Evolutionary conservation across 64 coral and sea anemone genomes (phyloP).

Genomic region (Platygyra sinensis): DNA sequence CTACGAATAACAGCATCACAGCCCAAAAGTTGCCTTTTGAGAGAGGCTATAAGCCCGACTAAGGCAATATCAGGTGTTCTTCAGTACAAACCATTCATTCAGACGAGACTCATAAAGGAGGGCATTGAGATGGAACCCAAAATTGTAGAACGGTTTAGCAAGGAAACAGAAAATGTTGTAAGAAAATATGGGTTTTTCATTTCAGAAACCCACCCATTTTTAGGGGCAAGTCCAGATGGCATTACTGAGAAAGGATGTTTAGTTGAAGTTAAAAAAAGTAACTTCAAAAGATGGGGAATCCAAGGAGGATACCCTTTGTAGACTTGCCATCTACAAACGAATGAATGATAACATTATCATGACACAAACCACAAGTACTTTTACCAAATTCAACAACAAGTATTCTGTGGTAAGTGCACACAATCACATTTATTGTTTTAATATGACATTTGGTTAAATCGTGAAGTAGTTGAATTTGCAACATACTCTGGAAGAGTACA

Average conservation of each 20-base stretch:
- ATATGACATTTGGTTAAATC: slow-evolving; percentile 35
- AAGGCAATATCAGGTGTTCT: slow-evolving; percentile 64
- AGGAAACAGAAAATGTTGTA: slow-evolving; percentile 28
- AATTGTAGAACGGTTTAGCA: slow-evolving; percentile 38
- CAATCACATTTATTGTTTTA: slow-evolving; percentile 65
- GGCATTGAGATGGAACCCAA: slow-evolving; percentile 65
- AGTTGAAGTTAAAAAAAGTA: slow-evolving; percentile 78
- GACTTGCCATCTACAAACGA: slow-evolving; percentile 63
- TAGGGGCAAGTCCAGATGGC: slow-evolving; percentile 68
- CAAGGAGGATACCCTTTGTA: too few relatives aligned
- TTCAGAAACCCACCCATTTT: slow-evolving; percentile 56
- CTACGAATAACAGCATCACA: slow-evolving; percentile 81
- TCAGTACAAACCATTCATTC: slow-evolving; percentile 14
- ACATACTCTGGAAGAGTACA: slow-evolving; percentile 28
- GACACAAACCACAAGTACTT: slow-evolving; percentile 61
- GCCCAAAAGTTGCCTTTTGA: slow-evolving; percentile 50
- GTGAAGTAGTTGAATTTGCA: slow-evolving; percentile 52
- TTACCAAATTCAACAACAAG: slow-evolving; percentile 71
- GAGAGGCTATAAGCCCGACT: slow-evolving; percentile 44
- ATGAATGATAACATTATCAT: slow-evolving; percentile 9
- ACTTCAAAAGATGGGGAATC: slow-evolving; percentile 52
- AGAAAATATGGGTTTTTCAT: slow-evolving; percentile 61
- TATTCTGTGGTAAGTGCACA: slow-evolving; percentile 39
- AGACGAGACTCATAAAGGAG: slow-evolving; percentile 62
- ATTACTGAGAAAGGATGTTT: slow-evolving; percentile 28